A percentile compares a stretch with the other conserved stretches of the same genome.
phyloP scores from a whole-genome alignment of 2,888 invertebrate species.

The Lamellibrachia satsuma region DNA sequence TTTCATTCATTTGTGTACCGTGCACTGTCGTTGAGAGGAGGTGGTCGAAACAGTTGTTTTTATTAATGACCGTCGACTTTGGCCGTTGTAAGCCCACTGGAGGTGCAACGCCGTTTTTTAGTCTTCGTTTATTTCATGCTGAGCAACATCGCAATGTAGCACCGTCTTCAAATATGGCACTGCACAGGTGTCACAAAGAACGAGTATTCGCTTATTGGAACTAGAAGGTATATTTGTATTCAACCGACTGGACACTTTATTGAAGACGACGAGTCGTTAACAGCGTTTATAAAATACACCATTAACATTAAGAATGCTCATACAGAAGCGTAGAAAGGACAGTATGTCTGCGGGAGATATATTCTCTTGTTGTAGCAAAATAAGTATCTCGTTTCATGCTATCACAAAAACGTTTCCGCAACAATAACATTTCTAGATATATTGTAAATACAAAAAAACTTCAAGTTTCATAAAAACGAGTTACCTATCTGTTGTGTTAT shows the following conservation, averaged over 20 bases:
- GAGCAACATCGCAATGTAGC: neutral
- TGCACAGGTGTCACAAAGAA: neutral
- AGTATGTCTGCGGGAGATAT: too few species aligned
- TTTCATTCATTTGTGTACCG: slow-evolving; percentile 3
- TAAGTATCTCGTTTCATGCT: too few species aligned
- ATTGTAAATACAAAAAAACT: neutral
- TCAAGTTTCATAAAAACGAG: neutral
- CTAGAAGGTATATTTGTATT: neutral
- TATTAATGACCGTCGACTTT: neutral
- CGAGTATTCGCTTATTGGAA: neutral
- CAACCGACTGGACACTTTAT: too few species aligned
- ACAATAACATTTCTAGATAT: neutral
- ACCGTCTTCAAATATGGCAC: neutral
- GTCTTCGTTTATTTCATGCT: neutral
- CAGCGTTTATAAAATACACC: too few species aligned
- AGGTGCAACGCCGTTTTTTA: neutral
- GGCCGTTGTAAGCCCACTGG: neutral
- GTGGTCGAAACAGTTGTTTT: neutral
- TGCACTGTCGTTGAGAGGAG: neutral
- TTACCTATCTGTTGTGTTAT: neutral
- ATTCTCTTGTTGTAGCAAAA: too few species aligned
- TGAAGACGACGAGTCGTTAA: too few species aligned
- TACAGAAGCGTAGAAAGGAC: too few species aligned
- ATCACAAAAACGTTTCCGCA: too few species aligned
- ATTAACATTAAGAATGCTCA: too few species aligned